These are phyloP conservation scores for Meloidogyne hapla DNA, from an alignment of 1,140 invertebrate genomes.

Conservation along the genomic window DNA sequence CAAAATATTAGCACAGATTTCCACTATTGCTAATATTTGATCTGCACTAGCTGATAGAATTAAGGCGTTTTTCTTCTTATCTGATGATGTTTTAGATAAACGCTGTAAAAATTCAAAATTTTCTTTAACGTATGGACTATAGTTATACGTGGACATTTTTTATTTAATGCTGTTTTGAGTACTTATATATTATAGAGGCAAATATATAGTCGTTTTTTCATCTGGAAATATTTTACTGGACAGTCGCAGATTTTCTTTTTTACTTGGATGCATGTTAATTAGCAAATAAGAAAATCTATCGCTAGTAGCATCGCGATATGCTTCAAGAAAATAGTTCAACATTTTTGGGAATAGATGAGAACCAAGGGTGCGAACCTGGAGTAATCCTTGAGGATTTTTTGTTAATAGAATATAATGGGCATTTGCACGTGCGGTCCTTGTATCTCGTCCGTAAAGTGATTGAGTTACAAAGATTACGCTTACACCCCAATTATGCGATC, in stretches of 20 bases:
- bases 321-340: constrained; percentile 30
- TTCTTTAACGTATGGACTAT: not conserved
- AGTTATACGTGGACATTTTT: no score
- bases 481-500: not conserved
- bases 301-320: constrained; percentile 32
- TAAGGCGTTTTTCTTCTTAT: not conserved
- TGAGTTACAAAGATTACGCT: constrained; percentile 7
- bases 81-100: not conserved
- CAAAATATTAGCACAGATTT: constrained; percentile 36
- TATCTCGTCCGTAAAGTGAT: constrained; percentile 31
- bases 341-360: constrained; percentile 31
- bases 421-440: constrained; percentile 30
- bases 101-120: constrained; percentile 9
- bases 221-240: constrained; percentile 31
- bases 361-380: constrained; percentile 19
- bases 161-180: no score
- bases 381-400: constrained; percentile 25
- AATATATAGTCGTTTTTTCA: constrained; percentile 26
- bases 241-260: constrained; percentile 18
- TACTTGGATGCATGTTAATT: constrained; percentile 33
- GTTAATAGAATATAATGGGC: constrained; percentile 34
- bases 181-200: no score
- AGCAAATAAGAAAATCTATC: constrained; percentile 30
- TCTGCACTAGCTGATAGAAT: constrained; percentile 5
- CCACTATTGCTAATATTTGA: constrained; percentile 31